phyloP scores from a whole-genome alignment of 2,113 vertebrate genomes.

The Steatornis caripensis region DNA sequence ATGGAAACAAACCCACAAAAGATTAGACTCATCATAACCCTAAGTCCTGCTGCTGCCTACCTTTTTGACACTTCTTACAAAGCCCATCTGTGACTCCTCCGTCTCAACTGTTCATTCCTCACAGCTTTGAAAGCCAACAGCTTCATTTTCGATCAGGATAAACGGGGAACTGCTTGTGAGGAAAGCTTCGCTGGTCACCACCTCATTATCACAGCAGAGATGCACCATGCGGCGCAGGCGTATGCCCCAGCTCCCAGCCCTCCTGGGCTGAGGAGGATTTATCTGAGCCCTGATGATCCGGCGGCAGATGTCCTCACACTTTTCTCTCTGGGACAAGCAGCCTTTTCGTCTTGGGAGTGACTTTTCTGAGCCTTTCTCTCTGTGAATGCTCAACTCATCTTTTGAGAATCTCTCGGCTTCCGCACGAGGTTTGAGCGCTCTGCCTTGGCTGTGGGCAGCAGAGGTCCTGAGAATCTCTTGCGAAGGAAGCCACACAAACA shows the following conservation, averaged over 20 bases:
- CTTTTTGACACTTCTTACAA: neutral
- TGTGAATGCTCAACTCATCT: neutral
- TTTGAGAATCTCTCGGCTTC: neutral
- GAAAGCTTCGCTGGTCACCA: neutral
- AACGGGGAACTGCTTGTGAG: neutral
- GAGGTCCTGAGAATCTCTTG: neutral
- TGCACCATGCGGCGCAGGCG: accelerated
- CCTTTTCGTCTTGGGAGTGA: neutral
- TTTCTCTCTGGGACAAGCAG: neutral
- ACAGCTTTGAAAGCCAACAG: neutral
- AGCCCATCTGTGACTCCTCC: neutral
- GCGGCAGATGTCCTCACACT: neutral
- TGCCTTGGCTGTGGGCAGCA: neutral
- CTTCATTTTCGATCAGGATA: neutral
- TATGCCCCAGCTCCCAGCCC: neutral
- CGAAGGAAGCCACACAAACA: neutral
- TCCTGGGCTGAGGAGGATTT: neutral
- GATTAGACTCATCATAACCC: neutral
- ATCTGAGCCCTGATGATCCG: neutral
- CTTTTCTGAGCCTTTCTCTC: neutral
- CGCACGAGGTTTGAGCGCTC: neutral
- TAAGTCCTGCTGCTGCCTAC: neutral
- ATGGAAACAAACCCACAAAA: neutral
- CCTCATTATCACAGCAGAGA: neutral
- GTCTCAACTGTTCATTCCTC: neutral